Percentiles rank a stretch among this genome's conserved stretches.
These are phyloP conservation scores for Galemys pyrenaicus DNA, from an alignment of 2,113 vertebrate genomes.

Conservation along the genomic window DNA sequence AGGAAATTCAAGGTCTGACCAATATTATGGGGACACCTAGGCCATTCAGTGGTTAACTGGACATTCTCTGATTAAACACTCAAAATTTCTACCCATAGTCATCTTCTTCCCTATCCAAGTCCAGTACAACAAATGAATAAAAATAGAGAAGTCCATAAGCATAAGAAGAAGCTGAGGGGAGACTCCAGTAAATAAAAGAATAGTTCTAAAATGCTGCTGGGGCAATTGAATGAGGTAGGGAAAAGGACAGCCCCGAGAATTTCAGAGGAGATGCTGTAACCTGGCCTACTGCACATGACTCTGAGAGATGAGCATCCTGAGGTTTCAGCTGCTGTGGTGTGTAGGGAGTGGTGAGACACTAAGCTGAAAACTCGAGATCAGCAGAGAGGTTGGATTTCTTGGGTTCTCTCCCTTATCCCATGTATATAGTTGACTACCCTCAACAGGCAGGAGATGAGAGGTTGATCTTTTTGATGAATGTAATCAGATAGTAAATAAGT, in stretches of 20 bases:
- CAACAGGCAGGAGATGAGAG: background rate
- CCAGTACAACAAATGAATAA: background rate
- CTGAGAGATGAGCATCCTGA: background rate
- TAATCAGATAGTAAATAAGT: too few species aligned
- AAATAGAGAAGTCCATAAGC: background rate
- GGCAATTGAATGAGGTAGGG: background rate
- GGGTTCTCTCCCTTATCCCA: background rate
- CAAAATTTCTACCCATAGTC: background rate
- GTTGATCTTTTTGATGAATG: background rate
- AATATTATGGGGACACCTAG: background rate
- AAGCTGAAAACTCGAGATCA: background rate
- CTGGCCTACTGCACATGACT: background rate
- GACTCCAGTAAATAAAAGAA: background rate
- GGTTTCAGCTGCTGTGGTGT: background rate
- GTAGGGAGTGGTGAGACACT: background rate
- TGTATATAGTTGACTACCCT: background rate
- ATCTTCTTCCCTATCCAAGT: background rate
- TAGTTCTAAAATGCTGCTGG: background rate
- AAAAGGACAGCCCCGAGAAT: background rate
- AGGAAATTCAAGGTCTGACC: background rate
- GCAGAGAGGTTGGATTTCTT: background rate
- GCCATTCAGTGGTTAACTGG: background rate
- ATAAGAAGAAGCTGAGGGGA: background rate
- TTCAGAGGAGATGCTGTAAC: accelerated
- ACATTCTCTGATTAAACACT: background rate